Base-by-base conservation (phyloP, 2,888 invertebrate genomes). In the Clistopyga incitator region DNA sequence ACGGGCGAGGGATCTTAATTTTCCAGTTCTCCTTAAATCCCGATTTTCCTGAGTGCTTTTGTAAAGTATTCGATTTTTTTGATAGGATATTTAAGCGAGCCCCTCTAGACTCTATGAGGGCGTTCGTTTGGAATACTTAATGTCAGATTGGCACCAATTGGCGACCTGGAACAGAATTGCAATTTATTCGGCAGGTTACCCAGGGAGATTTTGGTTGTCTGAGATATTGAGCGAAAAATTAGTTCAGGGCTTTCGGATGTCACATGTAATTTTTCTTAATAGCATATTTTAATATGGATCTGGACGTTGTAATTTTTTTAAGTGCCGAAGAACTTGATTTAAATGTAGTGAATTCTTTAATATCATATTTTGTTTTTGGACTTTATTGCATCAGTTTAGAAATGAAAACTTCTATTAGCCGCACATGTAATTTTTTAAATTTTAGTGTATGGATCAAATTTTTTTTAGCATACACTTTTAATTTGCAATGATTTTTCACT, bases 1-100 rank as follows among this genome's bases (percentile, higher is more conserved):
- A 45, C 25, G 29, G 50, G 34, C 34, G 13, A 47, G 61, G 47
- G 47, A 47, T 78, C 68, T 78, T 78, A 78, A 78, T 78, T 78
- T 38, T 68, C 68, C 50, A 56, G 18, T 70, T 45, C 13, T 42
- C 20, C 6, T 8, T 42, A 20, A 18, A 42, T 65, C 42, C 18
- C 11, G 45, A 68, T 68, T 68, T 50, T 34, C 18, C 18, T 45
- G 18, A 67, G 56, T 34, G 34, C 65, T 56, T 23, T 15, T 76
- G 65, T 45, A 65, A 50, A 54, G 42, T 50, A 18, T 38, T 64
- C 52, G 23, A 10, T n/a, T 64, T 59, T 34, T 45, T 65, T 45
- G 11, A 67, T 47, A 18, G 25, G 47, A 25, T 15, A 13, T 38
- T 38, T 18, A 67, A 67, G 25, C 23, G 6, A 6, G 67, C 65